phyloP scores from a whole-genome alignment of 2,888 invertebrate species.

The Pollenia amentaria region DNA sequence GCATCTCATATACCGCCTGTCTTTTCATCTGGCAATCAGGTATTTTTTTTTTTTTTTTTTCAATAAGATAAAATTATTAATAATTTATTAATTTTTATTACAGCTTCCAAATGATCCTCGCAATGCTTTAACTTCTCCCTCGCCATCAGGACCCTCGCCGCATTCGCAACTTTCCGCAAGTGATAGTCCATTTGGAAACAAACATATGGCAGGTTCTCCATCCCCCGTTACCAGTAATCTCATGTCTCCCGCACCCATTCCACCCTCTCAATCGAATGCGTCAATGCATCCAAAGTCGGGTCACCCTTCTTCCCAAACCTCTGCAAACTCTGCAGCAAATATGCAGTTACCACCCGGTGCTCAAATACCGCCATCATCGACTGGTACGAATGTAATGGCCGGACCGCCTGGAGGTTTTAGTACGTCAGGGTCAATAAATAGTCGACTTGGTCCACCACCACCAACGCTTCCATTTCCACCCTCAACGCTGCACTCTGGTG shows the following conservation, averaged over 20 bases:
- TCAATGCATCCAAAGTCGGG: constrained; percentile 76
- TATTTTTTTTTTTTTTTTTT: constrained; percentile 7
- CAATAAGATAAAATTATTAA: constrained; percentile 73
- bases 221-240: constrained; percentile 74
- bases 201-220: constrained; percentile 79
- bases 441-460: constrained; percentile 77
- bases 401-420: constrained; percentile 65
- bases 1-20: constrained; percentile 53
- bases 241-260: constrained; percentile 76
- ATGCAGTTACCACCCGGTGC: constrained; percentile 66
- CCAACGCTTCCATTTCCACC: constrained; percentile 73
- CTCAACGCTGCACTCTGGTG: constrained; percentile 63
- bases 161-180: constrained; percentile 76
- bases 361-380: constrained; percentile 65
- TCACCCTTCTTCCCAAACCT: constrained; percentile 79
- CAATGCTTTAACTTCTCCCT: constrained; percentile 78
- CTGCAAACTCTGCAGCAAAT: constrained; percentile 83
- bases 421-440: constrained; percentile 76
- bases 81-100: constrained; percentile 59
- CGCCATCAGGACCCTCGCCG: constrained; percentile 78
- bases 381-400: constrained; percentile 56
- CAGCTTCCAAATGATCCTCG: constrained; percentile 79
- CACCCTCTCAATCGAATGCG: constrained; percentile 73
- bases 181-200: constrained; percentile 79
- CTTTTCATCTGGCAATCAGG: constrained; percentile 71